Evolutionary conservation across 1,140 invertebrate species (phyloP).

Genomic region (Acarapis woodi): DNA sequence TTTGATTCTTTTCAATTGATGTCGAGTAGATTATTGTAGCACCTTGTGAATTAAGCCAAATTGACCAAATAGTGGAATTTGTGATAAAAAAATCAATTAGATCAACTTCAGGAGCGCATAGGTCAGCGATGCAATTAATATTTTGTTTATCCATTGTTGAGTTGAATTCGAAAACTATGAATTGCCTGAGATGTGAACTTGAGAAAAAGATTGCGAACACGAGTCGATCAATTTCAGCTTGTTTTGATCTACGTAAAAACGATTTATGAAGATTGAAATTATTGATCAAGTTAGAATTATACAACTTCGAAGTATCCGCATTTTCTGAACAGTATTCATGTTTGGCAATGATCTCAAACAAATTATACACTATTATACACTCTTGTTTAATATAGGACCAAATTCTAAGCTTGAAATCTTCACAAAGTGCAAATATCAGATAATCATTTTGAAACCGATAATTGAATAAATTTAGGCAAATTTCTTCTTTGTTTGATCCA

Average conservation of each 20-base stretch:
- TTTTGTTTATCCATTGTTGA: slow-evolving; percentile 23
- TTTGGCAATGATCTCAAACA: slow-evolving; percentile 18
- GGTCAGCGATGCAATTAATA: slow-evolving; percentile 27
- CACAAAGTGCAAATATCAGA: slow-evolving; percentile 34
- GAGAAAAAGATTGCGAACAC: slow-evolving; percentile 31
- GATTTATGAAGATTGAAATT: too few relatives aligned
- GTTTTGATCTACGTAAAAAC: too few relatives aligned
- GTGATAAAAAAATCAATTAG: slow-evolving; percentile 37
- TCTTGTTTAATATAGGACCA: slow-evolving; percentile 38
- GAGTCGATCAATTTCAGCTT: slow-evolving; percentile 19
- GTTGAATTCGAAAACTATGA: slow-evolving; percentile 32
- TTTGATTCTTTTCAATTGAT: background rate
- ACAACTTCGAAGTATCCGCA: too few relatives aligned
- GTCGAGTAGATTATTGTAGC: background rate
- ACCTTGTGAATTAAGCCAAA: slow-evolving; percentile 28
- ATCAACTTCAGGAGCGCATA: slow-evolving; percentile 32
- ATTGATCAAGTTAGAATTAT: too few relatives aligned
- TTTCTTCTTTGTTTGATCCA: slow-evolving; percentile 8
- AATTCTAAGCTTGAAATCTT: slow-evolving; percentile 35
- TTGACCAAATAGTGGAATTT: slow-evolving; percentile 29
- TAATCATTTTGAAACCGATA: slow-evolving; percentile 22
- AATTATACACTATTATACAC: slow-evolving; percentile 25
- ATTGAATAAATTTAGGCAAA: slow-evolving; percentile 22
- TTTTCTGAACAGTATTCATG: background rate
- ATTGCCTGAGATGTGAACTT: slow-evolving; percentile 29